Base-by-base conservation (phyloP, 2,888 invertebrate genomes). In the Pseudanteris insignis region DNA sequence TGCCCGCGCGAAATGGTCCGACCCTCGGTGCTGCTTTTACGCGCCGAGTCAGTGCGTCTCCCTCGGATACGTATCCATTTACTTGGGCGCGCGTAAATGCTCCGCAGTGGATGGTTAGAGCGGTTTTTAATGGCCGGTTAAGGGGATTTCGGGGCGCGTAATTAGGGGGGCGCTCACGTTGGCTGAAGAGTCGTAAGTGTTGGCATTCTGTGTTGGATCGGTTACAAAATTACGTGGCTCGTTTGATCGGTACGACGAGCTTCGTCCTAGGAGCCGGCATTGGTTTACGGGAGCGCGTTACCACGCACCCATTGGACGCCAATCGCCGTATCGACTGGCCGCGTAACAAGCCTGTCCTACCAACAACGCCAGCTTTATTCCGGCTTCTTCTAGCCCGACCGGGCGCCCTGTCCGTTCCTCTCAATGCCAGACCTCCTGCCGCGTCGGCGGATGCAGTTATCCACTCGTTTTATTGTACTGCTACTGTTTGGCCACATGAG, bases 401-500 rank as follows among this genome's bases (percentile, higher is more conserved):
- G 55, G 60, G 65, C 65, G 62, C 59, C 59, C 54, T 62, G 38
- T 2, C 55, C 26, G 41, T 24, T 48, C 21, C 21, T 41, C 13
- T 62, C 41, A 61, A 59, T 62, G 30, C 43, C 18, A 9, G 57
- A 51, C 61, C 58, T 61, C 72, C 69, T 55, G 72, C 61, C 38
- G 72, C 37, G 69, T 38, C 58, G 68, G 73, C 78, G 78, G 78
- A 78, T 78, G 78, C 69, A 68, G 71, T 71, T 73, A 70, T 70
- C 69, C 70, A 67, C 70, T 69, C 61, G 69, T 66, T 67, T 70
- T 63, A 68, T 70, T 69, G 67, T 68, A 63, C 69, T 51, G 63
- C 57, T 64, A 66, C n/a, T 77, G 77, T 76, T 78, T 77, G 71
- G 74, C 78, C 78, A 73, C 78, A 78, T 71, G 76, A 77, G 76